These are phyloP conservation scores for Brachionus calyciflorus DNA, from an alignment of 1,140 invertebrate species.

Conservation along the genomic window DNA sequence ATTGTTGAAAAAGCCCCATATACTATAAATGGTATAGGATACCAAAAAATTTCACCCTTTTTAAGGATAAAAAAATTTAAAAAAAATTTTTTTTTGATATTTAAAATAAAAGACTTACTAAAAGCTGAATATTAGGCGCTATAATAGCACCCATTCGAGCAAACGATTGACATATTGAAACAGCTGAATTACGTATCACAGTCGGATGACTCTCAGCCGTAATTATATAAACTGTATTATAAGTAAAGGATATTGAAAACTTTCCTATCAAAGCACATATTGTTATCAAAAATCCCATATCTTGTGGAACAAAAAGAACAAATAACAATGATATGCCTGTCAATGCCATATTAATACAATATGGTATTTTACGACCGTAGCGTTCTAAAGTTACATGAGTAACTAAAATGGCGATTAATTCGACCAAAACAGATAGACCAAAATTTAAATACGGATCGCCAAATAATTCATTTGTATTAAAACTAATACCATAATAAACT, in stretches of 20 bases:
- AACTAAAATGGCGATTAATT: slow-evolving; percentile 48
- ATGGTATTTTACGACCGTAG: slow-evolving; percentile 32
- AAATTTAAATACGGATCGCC: slow-evolving; percentile 52
- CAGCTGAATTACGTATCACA: slow-evolving; percentile 27
- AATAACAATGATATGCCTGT: slow-evolving; percentile 19
- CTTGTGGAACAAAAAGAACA: slow-evolving; percentile 4
- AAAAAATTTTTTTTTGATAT: background rate
- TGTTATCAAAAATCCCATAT: background rate
- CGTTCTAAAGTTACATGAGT: slow-evolving; percentile 47
- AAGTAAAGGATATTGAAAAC: slow-evolving; percentile 26
- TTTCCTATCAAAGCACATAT: slow-evolving; percentile 25
- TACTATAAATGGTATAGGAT: slow-evolving; percentile 47
- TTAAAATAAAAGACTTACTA: background rate
- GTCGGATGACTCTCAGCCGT: slow-evolving; percentile 35
- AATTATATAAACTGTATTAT: slow-evolving; percentile 39
- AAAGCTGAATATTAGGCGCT: slow-evolving; percentile 4
- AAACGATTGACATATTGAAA: slow-evolving; percentile 25
- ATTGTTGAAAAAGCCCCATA: slow-evolving; percentile 49
- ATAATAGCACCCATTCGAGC: background rate
- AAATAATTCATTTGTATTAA: slow-evolving; percentile 49
- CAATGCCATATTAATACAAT: background rate
- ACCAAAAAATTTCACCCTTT: slow-evolving; percentile 47
- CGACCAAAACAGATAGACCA: slow-evolving; percentile 50
- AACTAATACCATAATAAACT: slow-evolving; percentile 51
- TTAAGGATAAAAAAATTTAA: background rate